Base-by-base conservation (phyloP, 2,113 vertebrate species). In the Microtus pennsylvanicus region DNA sequence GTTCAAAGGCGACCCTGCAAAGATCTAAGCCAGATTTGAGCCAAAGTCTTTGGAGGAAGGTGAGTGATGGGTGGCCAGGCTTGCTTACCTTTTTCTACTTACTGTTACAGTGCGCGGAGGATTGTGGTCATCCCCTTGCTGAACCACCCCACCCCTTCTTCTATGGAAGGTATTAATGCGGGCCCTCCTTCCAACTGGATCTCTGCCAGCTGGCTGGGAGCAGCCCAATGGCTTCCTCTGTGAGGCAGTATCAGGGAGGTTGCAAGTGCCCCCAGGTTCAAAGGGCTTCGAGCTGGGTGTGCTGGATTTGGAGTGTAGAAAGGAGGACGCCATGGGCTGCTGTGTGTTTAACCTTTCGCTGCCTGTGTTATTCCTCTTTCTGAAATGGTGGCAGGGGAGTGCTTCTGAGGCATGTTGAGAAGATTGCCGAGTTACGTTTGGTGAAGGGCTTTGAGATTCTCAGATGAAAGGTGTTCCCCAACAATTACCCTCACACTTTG, bases 401-500 rank as follows among this genome's bases (percentile, higher is more conserved):
- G 69, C 65, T 94, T 90, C 85, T 9, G 10, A 86, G 38, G 30
- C 94, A 13, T 52, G 33, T 38, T 76, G 78, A 94, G 85, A 95
- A 97, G 96, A 97, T 97, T 88, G 95, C 95, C 70, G 42, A 97
- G 96, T 97, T 95, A 94, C 96, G 95, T 97, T 96, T 96, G 86
- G 94, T 93, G 96, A 96, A 97, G 97, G 95, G 96, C 92, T 94
- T 91, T 67, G 87, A 97, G 95, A 97, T 86, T 94, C 95, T 82
- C 75, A 81, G 96, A 94, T 97, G 96, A 97, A 97, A 97, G 94
- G 83, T 96, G 87, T 94, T 97, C 92, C 93, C 94, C 93, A 96
- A 93, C 96, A 96, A 97, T 97, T 95, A 96, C 38, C 76, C 92
- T 72, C 96, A 93, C 94, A 91, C 97, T 97, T 97, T 97, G 96